Percentiles rank a stretch among this genome's conserved stretches.
Evolutionary conservation across 1,140 invertebrate species (phyloP).

Genomic region (Lepidurus couesii): DNA sequence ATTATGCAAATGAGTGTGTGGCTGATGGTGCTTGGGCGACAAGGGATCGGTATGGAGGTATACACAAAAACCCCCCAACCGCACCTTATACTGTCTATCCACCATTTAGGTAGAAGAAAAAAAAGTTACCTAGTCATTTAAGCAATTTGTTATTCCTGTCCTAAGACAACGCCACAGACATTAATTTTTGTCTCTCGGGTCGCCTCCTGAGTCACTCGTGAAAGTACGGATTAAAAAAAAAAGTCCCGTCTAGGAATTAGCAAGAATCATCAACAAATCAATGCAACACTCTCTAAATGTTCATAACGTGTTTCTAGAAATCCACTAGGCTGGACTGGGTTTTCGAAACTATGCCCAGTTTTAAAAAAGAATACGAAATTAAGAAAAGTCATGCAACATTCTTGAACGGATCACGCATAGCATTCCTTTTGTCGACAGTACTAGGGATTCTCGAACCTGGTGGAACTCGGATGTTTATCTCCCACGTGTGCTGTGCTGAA

Average conservation of each 20-base stretch:
- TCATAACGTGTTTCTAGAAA: not conserved
- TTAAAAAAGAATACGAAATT: not conserved
- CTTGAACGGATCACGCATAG: not conserved
- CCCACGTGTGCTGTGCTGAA: not conserved
- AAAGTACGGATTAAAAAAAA: not conserved
- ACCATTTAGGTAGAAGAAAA: not conserved
- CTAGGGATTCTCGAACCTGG: not conserved
- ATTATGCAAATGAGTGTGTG: conserved; percentile 13
- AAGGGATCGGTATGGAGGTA: not conserved
- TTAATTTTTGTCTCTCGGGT: conserved; percentile 8
- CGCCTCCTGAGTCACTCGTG: conserved; percentile 9
- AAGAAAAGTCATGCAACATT: not conserved
- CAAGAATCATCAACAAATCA: not conserved
- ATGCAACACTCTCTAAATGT: too few relatives aligned
- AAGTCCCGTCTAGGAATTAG: not conserved
- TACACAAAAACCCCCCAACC: not conserved
- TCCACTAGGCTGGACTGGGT: not conserved
- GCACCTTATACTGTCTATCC: not conserved
- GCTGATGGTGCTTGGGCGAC: conserved; percentile 2
- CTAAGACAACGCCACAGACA: conserved; percentile 14
- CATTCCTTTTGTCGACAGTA: not conserved
- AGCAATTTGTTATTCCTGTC: conserved; percentile 15
- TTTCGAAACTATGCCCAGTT: not conserved
- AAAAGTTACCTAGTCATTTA: conserved; percentile 14
- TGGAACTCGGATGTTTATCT: not conserved